phyloP scores from a whole-genome alignment of 1,140 invertebrate species.

The Polypedilum vanderplanki region DNA sequence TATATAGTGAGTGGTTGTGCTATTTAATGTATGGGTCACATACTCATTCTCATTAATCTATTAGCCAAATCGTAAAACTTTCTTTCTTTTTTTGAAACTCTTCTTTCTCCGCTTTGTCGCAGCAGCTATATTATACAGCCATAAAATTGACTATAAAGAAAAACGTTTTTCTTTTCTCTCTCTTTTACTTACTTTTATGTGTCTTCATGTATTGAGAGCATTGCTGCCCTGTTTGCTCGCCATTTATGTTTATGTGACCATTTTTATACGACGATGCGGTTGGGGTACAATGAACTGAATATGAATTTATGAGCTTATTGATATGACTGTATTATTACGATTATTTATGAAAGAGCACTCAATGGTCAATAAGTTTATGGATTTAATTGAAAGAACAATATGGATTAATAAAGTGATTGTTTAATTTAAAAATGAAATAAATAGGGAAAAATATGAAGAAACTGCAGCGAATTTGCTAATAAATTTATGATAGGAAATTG shows the following conservation, averaged over 20 bases:
- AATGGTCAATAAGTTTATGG: no score
- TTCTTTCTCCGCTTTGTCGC: neutral
- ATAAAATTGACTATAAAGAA: constrained; percentile 3
- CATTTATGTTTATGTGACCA: neutral
- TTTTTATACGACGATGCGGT: neutral
- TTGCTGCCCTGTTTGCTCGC: neutral
- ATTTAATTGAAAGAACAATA: no score
- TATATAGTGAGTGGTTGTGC: neutral
- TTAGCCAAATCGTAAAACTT: constrained; percentile 2
- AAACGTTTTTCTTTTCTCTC: neutral
- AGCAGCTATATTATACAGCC: neutral
- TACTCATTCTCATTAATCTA: constrained; percentile 19
- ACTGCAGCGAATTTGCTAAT: no score
- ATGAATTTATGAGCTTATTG: neutral
- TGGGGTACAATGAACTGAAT: neutral
- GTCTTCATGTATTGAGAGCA: neutral
- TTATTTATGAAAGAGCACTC: no score
- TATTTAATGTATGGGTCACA: constrained; percentile 5
- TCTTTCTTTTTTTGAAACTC: no score
- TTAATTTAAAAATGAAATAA: no score
- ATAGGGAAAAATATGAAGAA: no score
- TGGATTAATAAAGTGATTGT: no score
- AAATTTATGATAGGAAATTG: no score
- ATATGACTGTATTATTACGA: no score
- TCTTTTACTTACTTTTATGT: neutral